Evolutionary conservation across 2,797 vertebrate genomes (phyloP).

Genomic region (Pseudomugil gertrudae): DNA sequence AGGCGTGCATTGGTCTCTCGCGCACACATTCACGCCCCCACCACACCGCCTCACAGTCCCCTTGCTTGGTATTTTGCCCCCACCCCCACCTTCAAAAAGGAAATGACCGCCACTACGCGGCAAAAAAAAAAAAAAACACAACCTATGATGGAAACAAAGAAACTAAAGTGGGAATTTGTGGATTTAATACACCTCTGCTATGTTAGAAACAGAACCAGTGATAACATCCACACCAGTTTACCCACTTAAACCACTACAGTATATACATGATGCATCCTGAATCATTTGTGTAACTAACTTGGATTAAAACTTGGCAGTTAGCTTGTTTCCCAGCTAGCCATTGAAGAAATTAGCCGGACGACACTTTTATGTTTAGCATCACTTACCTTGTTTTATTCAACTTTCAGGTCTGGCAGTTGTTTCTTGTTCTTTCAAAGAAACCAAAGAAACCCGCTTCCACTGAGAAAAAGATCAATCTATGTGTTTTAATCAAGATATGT

Average conservation of each 20-base stretch:
- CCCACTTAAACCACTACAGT: accelerated
- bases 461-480: not conserved
- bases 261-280: not conserved
- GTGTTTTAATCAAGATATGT: not conserved
- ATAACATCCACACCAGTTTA: not conserved
- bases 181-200: not conserved
- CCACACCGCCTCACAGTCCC: not conserved
- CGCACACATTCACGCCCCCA: not conserved
- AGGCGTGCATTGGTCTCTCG: too few relatives aligned
- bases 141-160: conserved; percentile 1
- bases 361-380: not conserved
- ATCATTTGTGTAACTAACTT: not conserved
- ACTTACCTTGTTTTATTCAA: conserved; percentile 49
- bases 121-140: conserved; percentile 33
- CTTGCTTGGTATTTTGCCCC: not conserved
- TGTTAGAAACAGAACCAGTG: not conserved
- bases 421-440: not conserved
- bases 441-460: not conserved
- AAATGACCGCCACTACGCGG: conserved; percentile 22
- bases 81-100: conserved; percentile 7
- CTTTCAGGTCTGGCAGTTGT: conserved; percentile 1
- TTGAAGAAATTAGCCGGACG: not conserved
- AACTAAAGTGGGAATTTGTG: not conserved
- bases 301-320: not conserved
- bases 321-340: too few relatives aligned